phyloP scores from a whole-genome alignment of 2,888 invertebrate genomes.

The Endotricha flammealis region DNA sequence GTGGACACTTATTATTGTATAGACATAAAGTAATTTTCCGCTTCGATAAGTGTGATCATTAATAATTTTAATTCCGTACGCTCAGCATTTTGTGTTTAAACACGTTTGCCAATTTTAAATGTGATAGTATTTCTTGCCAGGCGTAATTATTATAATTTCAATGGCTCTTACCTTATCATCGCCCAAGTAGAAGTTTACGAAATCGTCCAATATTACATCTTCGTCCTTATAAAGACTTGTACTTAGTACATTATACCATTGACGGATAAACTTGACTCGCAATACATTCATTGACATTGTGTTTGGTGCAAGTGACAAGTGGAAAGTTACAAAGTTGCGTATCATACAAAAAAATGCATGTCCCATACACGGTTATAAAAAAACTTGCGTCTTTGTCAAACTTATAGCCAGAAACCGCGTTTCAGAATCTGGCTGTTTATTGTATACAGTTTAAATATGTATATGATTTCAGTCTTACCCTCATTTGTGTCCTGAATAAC shows the following conservation, averaged over 20 bases:
- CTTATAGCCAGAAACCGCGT: too few species aligned
- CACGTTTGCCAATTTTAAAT: constrained; percentile 48
- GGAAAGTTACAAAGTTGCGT: too few species aligned
- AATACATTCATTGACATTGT: constrained; percentile 29
- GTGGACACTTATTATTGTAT: too few species aligned
- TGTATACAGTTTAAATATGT: too few species aligned
- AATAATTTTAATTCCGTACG: constrained; percentile 31
- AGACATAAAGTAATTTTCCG: too few species aligned
- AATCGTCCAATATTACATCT: constrained; percentile 74
- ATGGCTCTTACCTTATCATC: constrained; percentile 41
- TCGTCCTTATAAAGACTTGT: constrained; percentile 76
- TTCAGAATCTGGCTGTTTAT: too few species aligned
- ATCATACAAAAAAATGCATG: too few species aligned
- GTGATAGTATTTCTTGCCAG: constrained; percentile 77
- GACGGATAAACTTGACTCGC: constrained; percentile 42
- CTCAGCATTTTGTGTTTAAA: constrained; percentile 46
- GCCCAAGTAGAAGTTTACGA: constrained; percentile 46
- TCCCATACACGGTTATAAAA: too few species aligned
- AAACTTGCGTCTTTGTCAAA: too few species aligned
- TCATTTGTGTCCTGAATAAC: too few species aligned
- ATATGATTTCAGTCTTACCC: too few species aligned
- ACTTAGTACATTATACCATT: constrained; percentile 62
- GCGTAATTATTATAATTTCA: constrained; percentile 39
- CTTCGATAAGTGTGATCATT: too few species aligned
- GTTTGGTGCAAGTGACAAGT: constrained; percentile 38